Evolutionary conservation across 2,113 vertebrate species (phyloP), one percentile per base, ranked within the genome.

Genomic region (Odontesthes bonariensis): DNA sequence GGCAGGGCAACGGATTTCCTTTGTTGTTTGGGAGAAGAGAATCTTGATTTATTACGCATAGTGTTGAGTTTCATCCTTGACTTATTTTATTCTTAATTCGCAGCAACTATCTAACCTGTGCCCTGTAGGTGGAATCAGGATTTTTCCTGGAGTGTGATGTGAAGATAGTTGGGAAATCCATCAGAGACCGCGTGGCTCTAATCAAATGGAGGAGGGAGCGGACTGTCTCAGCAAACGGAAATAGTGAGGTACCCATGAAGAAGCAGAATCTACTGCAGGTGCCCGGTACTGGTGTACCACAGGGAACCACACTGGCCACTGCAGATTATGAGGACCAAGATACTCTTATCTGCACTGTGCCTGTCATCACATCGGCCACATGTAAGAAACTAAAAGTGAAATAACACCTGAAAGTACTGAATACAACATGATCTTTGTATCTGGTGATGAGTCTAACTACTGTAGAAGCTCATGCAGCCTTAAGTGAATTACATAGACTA

Each of bases 111-210:
- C 38, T 76, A 23, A 31, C 54, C 4, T 53, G 5, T 81, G 44
- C 78, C 59, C 52, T 73, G n/a, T 27, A 99, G 98, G 96, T 99
- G 14, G 97, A 98, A 13, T 99, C 98, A 11, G 97, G 98, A 6
- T 98, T 99, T 87, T 98, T 99, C 90, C 95, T 99, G 7, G 98
- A 99, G 70, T 97, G 90, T 0, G 98, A 99, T 11, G 92, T 97
- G 73, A 99, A 99, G 93, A 94, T 97, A 6, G 96, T 99, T 44
- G 96, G 96, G 0, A 99, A 98, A 93, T 99, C 98, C 10, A 99
- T 99, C 81, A 94, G 97, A 0, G 98, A 99, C 85, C 93, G 98
- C 0, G 98, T 99, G 51, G 95, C 98, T 0, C 88, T 99, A 52
- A 98, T 99, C 88, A 97, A 96, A 22, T 98, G 98, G 97, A 91